Evolutionary conservation across 1,140 invertebrate genomes (phyloP).

Genomic region (Leptopilina clavipes): DNA sequence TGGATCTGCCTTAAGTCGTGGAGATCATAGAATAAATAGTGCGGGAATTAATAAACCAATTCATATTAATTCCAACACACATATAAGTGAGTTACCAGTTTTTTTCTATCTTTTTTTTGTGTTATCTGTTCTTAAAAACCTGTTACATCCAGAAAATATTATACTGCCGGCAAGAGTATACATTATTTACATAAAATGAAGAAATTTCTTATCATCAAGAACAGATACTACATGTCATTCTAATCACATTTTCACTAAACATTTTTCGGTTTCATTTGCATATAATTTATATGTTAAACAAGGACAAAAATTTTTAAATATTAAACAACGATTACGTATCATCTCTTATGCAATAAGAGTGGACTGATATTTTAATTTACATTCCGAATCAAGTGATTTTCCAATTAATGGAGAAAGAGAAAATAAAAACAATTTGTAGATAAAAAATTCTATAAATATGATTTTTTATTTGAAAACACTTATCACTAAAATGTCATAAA

Average conservation of each 20-base stretch:
- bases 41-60: constrained; percentile 52
- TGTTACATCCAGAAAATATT: constrained; percentile 19
- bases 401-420: neutral
- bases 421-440: no score
- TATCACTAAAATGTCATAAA: no score
- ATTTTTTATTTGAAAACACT: no score
- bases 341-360: neutral
- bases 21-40: constrained; percentile 61
- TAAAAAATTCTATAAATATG: no score
- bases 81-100: constrained; percentile 48
- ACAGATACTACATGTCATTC: constrained; percentile 19
- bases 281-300: neutral
- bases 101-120: constrained; percentile 4
- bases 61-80: constrained; percentile 49
- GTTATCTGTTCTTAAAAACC: constrained; percentile 18
- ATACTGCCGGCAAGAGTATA: neutral
- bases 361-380: neutral
- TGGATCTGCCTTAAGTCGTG: constrained; percentile 59
- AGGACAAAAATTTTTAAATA: neutral
- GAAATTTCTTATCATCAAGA: constrained; percentile 34
- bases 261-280: neutral
- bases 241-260: constrained; percentile 5
- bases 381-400: neutral
- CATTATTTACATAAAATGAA: neutral
- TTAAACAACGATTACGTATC: neutral